Evolutionary conservation across 2,113 vertebrate genomes (phyloP).

Genomic region (Pterocles burchelli): DNA sequence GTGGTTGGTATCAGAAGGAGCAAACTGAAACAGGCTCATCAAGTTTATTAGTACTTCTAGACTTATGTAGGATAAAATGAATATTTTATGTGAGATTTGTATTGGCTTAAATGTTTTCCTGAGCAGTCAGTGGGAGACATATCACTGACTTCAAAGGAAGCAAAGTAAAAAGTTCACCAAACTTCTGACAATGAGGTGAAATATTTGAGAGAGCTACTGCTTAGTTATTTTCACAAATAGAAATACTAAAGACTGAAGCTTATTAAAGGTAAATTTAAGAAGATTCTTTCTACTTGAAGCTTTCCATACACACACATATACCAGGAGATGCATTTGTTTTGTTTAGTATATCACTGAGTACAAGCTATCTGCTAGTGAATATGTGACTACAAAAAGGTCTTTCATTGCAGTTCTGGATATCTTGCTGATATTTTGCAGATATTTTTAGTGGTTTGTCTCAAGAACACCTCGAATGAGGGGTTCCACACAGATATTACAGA

Average conservation of each 20-base stretch:
- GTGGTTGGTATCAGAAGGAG: not conserved
- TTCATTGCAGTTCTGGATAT: not conserved
- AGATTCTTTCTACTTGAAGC: not conserved
- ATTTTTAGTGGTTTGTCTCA: not conserved
- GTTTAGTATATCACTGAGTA: not conserved
- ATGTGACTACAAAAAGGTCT: not conserved
- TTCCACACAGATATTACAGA: not conserved
- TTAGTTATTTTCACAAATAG: not conserved
- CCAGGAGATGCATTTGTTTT: not conserved
- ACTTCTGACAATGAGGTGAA: not conserved
- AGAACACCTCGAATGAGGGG: not conserved
- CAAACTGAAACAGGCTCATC: not conserved
- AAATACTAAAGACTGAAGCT: not conserved
- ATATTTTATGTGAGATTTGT: not conserved
- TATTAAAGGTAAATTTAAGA: not conserved
- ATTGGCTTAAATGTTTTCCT: not conserved
- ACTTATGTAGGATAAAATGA: not conserved
- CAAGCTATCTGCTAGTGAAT: not conserved
- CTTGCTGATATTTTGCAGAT: not conserved
- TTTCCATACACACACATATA: not conserved
- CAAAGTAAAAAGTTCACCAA: not conserved
- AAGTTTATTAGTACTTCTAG: not conserved
- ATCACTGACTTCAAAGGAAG: not conserved
- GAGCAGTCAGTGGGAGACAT: not conserved
- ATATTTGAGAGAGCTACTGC: not conserved